Evolutionary conservation across 2,113 vertebrate species (phyloP).

Genomic region (Elaphurus davidianus): DNA sequence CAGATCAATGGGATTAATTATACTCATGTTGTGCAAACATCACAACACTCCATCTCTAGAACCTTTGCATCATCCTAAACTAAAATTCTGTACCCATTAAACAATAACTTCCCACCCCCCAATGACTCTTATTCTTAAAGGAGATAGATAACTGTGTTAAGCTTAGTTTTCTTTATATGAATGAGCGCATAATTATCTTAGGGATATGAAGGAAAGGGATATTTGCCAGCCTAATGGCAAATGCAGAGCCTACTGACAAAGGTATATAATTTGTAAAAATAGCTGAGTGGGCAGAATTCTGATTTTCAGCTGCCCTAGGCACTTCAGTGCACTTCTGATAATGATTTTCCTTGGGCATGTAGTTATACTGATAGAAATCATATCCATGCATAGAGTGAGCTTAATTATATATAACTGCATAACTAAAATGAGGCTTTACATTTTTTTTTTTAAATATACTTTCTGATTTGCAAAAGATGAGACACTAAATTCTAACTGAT

Average conservation of each 20-base stretch:
- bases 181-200: slow-evolving; percentile 28
- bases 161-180: slow-evolving; percentile 30
- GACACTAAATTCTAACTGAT: not conserved
- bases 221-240: slow-evolving; percentile 54
- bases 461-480: slow-evolving; percentile 48
- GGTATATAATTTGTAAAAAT: slow-evolving; percentile 68
- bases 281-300: slow-evolving; percentile 70
- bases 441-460: slow-evolving; percentile 30
- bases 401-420: slow-evolving; percentile 64
- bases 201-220: not conserved
- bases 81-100: not conserved
- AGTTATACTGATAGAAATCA: slow-evolving; percentile 66
- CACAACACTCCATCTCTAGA: not conserved
- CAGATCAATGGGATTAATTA: not conserved
- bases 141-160: not conserved
- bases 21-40: not conserved
- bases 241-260: slow-evolving; percentile 51
- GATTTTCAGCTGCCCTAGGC: slow-evolving; percentile 52
- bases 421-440: slow-evolving; percentile 1
- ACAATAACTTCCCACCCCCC: not conserved
- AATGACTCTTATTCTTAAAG: not conserved
- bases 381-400: slow-evolving; percentile 22
- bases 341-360: slow-evolving; percentile 59
- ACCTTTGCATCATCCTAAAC: not conserved
- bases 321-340: slow-evolving; percentile 55